Conservation (phyloP, 2,888 invertebrate species). For the Eristalis pertinax region DNA sequence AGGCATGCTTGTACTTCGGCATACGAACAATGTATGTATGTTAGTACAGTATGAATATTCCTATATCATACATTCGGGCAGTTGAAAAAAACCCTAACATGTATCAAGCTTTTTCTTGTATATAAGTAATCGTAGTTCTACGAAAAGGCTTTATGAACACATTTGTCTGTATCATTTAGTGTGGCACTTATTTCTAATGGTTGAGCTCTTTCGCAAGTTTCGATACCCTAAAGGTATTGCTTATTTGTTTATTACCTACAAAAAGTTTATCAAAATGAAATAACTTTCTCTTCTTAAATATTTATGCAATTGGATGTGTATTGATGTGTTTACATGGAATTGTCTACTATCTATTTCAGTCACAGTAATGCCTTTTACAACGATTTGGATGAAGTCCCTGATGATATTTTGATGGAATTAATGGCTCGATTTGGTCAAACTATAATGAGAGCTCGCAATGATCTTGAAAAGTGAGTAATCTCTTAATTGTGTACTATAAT, state of each 20-base stretch:
- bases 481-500: not conserved
- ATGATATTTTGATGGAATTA: slow-evolving; percentile 88
- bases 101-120: not conserved
- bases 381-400: slow-evolving; percentile 88
- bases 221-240: slow-evolving; percentile 1
- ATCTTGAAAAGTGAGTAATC: slow-evolving; percentile 88
- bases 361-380: slow-evolving; percentile 82
- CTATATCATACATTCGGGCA: not conserved
- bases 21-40: too few relatives aligned
- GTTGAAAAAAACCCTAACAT: not conserved
- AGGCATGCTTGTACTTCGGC: too few relatives aligned
- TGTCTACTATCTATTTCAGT: slow-evolving; percentile 71
- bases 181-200: slow-evolving; percentile 26
- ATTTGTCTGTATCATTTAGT: not conserved
- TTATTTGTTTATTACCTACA: not conserved
- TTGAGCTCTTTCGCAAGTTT: slow-evolving; percentile 29
- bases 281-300: slow-evolving; percentile 42
- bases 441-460: slow-evolving; percentile 89
- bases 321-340: slow-evolving; percentile 26
- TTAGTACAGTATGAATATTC: not conserved
- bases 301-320: slow-evolving; percentile 22
- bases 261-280: slow-evolving; percentile 27
- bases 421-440: slow-evolving; percentile 89
- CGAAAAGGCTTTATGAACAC: not conserved
- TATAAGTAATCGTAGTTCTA: not conserved